Conservation (phyloP, 2,797 vertebrate genomes). For the Oreonectes daqikongensis region DNA sequence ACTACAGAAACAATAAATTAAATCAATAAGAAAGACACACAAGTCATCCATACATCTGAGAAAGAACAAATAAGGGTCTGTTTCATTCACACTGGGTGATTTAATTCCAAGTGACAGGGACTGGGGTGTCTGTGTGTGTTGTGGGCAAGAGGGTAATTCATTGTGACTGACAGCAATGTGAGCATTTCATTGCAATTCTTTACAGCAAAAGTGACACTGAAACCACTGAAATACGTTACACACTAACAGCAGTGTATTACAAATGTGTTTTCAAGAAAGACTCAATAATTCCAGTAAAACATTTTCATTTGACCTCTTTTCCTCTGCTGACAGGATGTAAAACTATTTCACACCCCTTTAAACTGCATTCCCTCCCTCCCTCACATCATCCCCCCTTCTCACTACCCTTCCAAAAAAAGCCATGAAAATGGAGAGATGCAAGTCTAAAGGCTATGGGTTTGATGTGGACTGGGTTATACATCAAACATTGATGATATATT, state of each 20-base stretch:
- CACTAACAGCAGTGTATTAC: too few species aligned
- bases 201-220: too few species aligned
- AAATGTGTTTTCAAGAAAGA: too few species aligned
- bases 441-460: not conserved
- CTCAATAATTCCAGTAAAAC: too few species aligned
- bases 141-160: conserved; percentile 44
- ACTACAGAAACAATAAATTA: not conserved
- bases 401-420: conserved; percentile 3
- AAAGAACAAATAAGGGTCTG: conserved; percentile 24
- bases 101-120: conserved; percentile 32
- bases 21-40: not conserved
- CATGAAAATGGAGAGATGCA: not conserved
- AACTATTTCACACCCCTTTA: conserved; percentile 25
- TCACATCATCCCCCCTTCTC: not conserved
- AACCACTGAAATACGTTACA: too few species aligned
- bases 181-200: conserved; percentile 29
- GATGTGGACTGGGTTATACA: not conserved
- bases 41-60: conserved; percentile 3
- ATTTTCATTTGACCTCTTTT: not conserved
- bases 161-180: conserved; percentile 49
- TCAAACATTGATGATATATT: not conserved
- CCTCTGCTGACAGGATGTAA: conserved; percentile 14
- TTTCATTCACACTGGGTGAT: conserved; percentile 31
- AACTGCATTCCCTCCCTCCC: not conserved
- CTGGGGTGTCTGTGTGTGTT: conserved; percentile 20